phyloP scores from a whole-genome alignment of 2,888 invertebrate genomes.

The Rhopalosiphum nymphaeae region DNA sequence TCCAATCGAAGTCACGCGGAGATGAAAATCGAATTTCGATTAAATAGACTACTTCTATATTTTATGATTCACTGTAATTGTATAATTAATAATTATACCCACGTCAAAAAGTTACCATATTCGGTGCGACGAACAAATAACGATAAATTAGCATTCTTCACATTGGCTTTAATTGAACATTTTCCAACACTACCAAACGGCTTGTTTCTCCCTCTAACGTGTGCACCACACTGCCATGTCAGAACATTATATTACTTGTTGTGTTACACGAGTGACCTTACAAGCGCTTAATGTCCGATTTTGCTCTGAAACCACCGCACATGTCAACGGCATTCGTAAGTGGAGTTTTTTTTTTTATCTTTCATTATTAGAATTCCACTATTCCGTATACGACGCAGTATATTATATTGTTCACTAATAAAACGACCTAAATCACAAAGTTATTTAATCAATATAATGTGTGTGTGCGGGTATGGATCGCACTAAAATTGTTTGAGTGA shows the following conservation, averaged over 20 bases:
- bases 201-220: background rate
- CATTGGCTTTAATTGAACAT: slow-evolving; percentile 28
- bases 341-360: background rate
- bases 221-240: background rate
- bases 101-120: background rate
- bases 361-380: background rate
- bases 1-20: no score
- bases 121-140: background rate
- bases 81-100: background rate
- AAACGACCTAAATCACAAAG: background rate
- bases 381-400: background rate
- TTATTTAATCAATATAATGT: background rate
- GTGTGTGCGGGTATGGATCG: background rate
- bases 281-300: background rate
- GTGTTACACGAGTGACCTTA: background rate
- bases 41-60: background rate
- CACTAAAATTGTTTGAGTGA: background rate
- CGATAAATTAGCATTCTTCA: slow-evolving; percentile 16
- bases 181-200: background rate
- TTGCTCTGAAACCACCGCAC: background rate
- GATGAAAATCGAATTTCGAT: background rate
- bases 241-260: slow-evolving; percentile 27
- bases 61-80: background rate
- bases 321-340: background rate
- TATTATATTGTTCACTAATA: background rate